Percentiles rank a stretch among this genome's conserved stretches.
phyloP scores from a whole-genome alignment of 2,797 vertebrate genomes.

The Hydrophis major region DNA sequence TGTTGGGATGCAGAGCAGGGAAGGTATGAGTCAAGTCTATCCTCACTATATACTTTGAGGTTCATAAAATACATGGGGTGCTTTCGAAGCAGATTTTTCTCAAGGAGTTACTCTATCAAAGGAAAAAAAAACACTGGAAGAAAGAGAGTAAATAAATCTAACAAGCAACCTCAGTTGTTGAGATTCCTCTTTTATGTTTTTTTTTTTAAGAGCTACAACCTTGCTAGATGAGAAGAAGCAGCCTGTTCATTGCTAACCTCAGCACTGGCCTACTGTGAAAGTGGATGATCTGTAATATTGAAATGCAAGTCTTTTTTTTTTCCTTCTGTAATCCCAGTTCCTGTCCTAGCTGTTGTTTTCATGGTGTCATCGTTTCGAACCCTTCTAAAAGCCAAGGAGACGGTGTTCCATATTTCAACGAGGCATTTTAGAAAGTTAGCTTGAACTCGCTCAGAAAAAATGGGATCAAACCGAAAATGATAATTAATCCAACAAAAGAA shows the following conservation, averaged over 20 bases:
- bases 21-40: not conserved
- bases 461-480: constrained; percentile 12
- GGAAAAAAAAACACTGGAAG: not conserved
- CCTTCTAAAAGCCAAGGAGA: not conserved
- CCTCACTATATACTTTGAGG: not conserved
- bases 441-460: not conserved
- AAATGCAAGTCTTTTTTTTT: not conserved
- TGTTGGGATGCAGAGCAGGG: not conserved
- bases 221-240: not conserved
- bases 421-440: constrained; percentile 18
- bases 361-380: not conserved
- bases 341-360: constrained; percentile 9
- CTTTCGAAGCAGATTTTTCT: not conserved
- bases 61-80: not conserved
- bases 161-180: not conserved
- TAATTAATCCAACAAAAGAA: constrained; percentile 9
- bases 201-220: not conserved
- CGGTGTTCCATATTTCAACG: not conserved
- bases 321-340: not conserved
- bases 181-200: not conserved
- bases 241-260: not conserved
- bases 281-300: not conserved
- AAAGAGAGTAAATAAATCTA: not conserved
- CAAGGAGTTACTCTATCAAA: not conserved
- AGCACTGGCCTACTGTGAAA: not conserved